Conservation (phyloP, 1,140 invertebrate species). For the Pogonomyrmex californicus region DNA sequence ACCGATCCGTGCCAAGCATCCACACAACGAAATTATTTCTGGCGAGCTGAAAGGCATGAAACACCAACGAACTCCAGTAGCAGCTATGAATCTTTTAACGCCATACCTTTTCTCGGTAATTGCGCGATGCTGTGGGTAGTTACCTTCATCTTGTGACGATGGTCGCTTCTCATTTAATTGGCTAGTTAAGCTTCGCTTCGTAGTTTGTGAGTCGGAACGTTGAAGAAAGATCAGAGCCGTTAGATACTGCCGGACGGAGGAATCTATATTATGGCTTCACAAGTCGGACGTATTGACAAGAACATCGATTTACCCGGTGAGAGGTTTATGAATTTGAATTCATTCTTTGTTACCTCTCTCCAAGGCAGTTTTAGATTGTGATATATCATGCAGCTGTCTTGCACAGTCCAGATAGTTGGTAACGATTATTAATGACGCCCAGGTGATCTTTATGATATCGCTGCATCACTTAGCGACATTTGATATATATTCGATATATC, state of each 20-base stretch:
- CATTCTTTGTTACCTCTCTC: conserved; percentile 27
- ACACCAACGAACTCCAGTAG: conserved; percentile 41
- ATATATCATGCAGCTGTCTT: conserved; percentile 58
- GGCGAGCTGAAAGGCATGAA: background rate
- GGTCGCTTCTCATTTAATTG: conserved; percentile 71
- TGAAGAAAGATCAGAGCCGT: conserved; percentile 56
- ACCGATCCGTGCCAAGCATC: background rate
- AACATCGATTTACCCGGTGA: conserved; percentile 51
- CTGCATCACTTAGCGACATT: conserved; percentile 52
- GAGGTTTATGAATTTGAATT: conserved; percentile 56
- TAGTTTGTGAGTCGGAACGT: conserved; percentile 41
- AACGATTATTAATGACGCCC: conserved; percentile 57
- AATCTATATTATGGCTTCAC: conserved; percentile 21
- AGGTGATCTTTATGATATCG: conserved; percentile 42
- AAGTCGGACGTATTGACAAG: conserved; percentile 48
- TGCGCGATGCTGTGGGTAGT: conserved; percentile 72
- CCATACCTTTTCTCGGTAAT: conserved; percentile 73
- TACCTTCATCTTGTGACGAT: conserved; percentile 70
- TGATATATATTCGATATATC: background rate
- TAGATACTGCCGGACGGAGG: conserved; percentile 21
- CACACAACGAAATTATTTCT: conserved; percentile 68
- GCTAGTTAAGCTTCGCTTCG: conserved; percentile 67
- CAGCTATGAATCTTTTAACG: conserved; percentile 78
- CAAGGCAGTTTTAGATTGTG: conserved; percentile 45
- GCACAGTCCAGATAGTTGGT: conserved; percentile 43